These are phyloP conservation scores for Notolabrus celidotus DNA, from an alignment of 2,797 vertebrate genomes.

Conservation along the genomic window DNA sequence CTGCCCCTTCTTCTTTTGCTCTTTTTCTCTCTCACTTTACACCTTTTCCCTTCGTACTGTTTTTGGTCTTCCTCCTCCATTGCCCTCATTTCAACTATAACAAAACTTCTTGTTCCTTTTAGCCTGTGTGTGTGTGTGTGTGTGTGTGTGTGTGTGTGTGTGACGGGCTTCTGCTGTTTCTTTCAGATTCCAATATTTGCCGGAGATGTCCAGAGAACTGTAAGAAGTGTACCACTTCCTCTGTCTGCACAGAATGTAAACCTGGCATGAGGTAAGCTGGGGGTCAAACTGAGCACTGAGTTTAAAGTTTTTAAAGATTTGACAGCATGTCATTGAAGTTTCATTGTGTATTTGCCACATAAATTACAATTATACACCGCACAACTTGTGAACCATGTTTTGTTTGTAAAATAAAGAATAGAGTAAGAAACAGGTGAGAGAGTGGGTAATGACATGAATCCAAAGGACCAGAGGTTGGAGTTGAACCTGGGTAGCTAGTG, in stretches of 20 bases:
- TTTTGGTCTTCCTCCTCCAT: conserved; percentile 15
- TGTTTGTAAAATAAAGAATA: no score
- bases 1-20: conserved; percentile 9
- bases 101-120: conserved; percentile 45
- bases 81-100: conserved; percentile 26
- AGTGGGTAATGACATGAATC: no score
- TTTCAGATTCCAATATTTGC: conserved; percentile 92
- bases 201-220: conserved; percentile 95
- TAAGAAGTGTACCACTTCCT: conserved; percentile 90
- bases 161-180: conserved; percentile 44
- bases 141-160: conserved; percentile 35
- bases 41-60: conserved; percentile 2
- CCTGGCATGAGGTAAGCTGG: conserved; percentile 92
- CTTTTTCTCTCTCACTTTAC: conserved; percentile 8
- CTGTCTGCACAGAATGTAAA: conserved; percentile 94
- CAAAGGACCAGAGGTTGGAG: no score
- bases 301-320: conserved; percentile 6
- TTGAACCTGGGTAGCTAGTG: no score
- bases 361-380: no score
- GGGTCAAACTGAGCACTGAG: not conserved
- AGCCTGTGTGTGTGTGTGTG: conserved; percentile 29
- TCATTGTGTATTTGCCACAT: no score
- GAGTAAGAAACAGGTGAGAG: no score
- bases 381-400: no score
- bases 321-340: not conserved